A percentile compares a stretch with the other conserved stretches of the same genome.
Evolutionary conservation across 2,888 invertebrate genomes (phyloP).

Genomic region (Ormyrus pomaceus): DNA sequence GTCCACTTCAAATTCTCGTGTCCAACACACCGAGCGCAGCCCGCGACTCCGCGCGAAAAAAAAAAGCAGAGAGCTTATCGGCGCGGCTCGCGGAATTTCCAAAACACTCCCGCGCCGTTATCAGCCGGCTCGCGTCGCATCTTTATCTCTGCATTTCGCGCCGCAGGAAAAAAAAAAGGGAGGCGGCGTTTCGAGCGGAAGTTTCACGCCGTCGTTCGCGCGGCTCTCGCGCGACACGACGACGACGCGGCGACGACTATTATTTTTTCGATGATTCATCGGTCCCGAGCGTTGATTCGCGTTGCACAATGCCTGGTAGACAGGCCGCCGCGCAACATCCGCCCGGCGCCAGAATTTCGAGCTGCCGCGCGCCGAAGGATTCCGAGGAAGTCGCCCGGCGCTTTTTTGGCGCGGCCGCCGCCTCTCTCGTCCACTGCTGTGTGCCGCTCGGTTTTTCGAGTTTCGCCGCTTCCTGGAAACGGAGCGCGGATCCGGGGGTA

Average conservation of each 20-base stretch:
- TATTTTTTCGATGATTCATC: constrained; percentile 45
- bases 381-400: no score
- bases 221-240: background rate
- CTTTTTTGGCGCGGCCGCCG: no score
- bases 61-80: constrained; percentile 4
- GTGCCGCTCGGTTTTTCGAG: no score
- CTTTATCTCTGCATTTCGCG: no score
- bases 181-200: no score
- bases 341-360: constrained; percentile 17
- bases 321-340: constrained; percentile 23
- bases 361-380: background rate
- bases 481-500: no score
- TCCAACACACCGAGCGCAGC: background rate
- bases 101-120: background rate
- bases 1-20: background rate
- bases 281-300: background rate
- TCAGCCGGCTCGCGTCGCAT: no score
- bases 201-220: no score
- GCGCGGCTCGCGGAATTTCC: constrained; percentile 4
- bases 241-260: constrained; percentile 12
- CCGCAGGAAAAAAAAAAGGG: no score
- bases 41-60: background rate
- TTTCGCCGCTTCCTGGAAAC: no score
- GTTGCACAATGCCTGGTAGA: constrained; percentile 20
- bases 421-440: no score